A percentile compares a stretch with the other conserved stretches of the same genome.
Evolutionary conservation across 1,140 invertebrate genomes (phyloP).

Genomic region (Cherax destructor): DNA sequence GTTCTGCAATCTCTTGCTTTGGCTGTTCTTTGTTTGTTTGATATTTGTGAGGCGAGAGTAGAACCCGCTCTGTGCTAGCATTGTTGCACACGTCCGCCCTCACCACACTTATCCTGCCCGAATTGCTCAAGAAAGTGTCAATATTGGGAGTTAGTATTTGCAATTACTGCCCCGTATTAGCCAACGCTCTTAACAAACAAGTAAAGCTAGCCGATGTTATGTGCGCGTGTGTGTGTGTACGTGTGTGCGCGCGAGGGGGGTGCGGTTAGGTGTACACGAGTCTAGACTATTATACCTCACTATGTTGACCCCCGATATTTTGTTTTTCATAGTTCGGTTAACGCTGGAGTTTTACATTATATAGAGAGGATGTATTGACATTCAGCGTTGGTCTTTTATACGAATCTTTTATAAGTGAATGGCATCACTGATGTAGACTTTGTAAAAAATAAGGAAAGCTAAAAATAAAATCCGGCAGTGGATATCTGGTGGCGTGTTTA

Average conservation of each 20-base stretch:
- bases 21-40: slow-evolving; percentile 19
- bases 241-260: slow-evolving; percentile 40
- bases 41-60: not conserved
- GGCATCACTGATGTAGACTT: not conserved
- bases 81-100: not conserved
- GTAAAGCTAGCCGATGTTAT: slow-evolving; percentile 33
- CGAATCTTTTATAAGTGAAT: not conserved
- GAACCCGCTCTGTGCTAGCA: not conserved
- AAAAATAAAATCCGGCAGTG: slow-evolving; percentile 49
- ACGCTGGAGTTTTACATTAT: not conserved
- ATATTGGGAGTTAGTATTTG: slow-evolving; percentile 43
- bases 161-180: slow-evolving; percentile 38
- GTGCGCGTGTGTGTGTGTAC: slow-evolving; percentile 10
- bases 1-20: slow-evolving; percentile 5
- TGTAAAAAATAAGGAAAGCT: slow-evolving; percentile 2
- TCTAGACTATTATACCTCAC: slow-evolving; percentile 64
- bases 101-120: not conserved
- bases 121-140: slow-evolving; percentile 42
- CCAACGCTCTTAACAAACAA: slow-evolving; percentile 46
- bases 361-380: not conserved
- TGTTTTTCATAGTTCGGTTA: slow-evolving; percentile 23
- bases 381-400: not conserved
- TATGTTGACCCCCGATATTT: slow-evolving; percentile 41
- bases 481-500: slow-evolving; percentile 55
- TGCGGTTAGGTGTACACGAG: slow-evolving; percentile 52